Conservation (phyloP, 2,797 vertebrate genomes). For the Anniella stebbinsi region DNA sequence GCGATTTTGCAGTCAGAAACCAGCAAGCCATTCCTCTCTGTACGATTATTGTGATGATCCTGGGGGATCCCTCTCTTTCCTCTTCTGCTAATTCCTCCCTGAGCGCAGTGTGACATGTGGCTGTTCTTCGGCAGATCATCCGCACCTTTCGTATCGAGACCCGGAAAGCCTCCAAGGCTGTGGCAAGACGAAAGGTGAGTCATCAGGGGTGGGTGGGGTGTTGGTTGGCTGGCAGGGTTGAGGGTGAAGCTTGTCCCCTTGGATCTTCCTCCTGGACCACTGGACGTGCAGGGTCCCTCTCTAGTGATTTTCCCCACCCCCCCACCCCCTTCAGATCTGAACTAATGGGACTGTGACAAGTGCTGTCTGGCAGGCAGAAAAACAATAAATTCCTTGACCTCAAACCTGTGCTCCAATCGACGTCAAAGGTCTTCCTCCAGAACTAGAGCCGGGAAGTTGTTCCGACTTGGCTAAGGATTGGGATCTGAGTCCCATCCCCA, state of each 20-base stretch:
- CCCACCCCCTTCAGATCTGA: neutral
- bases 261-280: neutral
- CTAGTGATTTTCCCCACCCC: too few species aligned
- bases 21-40: neutral
- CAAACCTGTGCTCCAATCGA: neutral
- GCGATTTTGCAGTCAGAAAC: neutral
- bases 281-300: neutral
- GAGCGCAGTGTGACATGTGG: fast-evolving
- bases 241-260: neutral
- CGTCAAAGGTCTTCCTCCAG: neutral
- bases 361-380: neutral
- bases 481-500: too few species aligned
- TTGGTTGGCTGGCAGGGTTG: too few species aligned
- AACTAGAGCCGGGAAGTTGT: neutral
- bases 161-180: constrained; percentile 95
- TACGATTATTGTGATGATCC: too few species aligned
- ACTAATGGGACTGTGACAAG: neutral
- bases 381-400: neutral
- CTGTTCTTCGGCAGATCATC: constrained; percentile 82
- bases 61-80: neutral
- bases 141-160: constrained; percentile 96
- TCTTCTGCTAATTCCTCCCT: neutral
- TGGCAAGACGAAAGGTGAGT: constrained; percentile 92
- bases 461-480: too few species aligned
- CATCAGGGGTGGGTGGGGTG: too few species aligned